Conservation (phyloP, 2,797 vertebrate genomes). For the Schizopygopsis malacanthus region DNA sequence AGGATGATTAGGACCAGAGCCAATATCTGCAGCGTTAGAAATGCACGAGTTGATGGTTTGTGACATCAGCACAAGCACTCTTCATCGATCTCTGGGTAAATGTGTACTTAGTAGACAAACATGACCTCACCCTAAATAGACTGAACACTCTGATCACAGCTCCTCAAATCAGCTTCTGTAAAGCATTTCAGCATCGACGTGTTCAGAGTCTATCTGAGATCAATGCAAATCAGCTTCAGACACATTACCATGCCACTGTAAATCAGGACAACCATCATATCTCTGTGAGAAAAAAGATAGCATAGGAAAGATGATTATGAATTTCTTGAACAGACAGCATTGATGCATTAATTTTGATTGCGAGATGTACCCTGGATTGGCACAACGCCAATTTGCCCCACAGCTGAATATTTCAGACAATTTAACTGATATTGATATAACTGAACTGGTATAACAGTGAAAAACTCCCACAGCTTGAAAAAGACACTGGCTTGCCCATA, state of each 20-base stretch:
- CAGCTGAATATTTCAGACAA: background rate
- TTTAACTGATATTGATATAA: background rate
- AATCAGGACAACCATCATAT: background rate
- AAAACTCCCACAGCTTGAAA: no score
- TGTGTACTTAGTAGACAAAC: slow-evolving; percentile 35
- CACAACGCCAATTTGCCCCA: background rate
- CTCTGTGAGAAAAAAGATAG: background rate
- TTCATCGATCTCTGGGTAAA: slow-evolving; percentile 25
- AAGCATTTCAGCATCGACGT: background rate
- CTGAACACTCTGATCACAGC: background rate
- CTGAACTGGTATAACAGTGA: background rate
- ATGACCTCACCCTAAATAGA: background rate
- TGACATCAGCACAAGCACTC: background rate
- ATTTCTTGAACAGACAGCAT: background rate
- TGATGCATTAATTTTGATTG: background rate
- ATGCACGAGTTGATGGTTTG: background rate
- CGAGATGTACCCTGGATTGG: no score
- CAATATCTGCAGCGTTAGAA: background rate
- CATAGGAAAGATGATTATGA: background rate
- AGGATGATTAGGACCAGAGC: background rate
- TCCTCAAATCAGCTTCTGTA: slow-evolving; percentile 15
- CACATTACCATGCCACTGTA: background rate
- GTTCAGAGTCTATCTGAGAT: slow-evolving; percentile 11
- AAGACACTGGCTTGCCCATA: background rate
- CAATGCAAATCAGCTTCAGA: slow-evolving; percentile 6